Conservation (phyloP, 2,797 vertebrate species). For the Mionectes olivaceus region DNA sequence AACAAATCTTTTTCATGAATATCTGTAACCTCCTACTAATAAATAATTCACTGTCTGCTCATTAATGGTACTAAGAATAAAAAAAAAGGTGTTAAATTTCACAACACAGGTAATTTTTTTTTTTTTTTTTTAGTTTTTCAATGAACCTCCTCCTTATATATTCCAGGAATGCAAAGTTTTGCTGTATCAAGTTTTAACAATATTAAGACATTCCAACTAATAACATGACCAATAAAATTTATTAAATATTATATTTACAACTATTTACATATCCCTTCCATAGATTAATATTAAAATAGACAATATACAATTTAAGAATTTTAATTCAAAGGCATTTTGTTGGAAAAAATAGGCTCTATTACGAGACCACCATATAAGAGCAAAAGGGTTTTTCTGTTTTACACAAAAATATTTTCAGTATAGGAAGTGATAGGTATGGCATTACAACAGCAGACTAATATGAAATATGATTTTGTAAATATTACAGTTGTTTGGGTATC, state of each 20-base stretch:
- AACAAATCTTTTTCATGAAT: constrained; percentile 50
- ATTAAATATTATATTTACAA: constrained; percentile 99
- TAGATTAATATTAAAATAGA: constrained; percentile 99
- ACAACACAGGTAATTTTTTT: not conserved
- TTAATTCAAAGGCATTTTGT: constrained; percentile 97
- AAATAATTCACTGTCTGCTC: constrained; percentile 37
- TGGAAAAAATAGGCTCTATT: constrained; percentile 91
- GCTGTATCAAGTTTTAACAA: constrained; percentile 50
- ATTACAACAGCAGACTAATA: constrained; percentile 80
- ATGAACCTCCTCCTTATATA: not conserved
- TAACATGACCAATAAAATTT: constrained; percentile 99
- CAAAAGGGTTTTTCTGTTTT: constrained; percentile 85
- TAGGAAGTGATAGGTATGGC: constrained; percentile 72
- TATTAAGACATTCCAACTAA: constrained; percentile 73
- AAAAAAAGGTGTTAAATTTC: not conserved
- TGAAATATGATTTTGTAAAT: constrained; percentile 82
- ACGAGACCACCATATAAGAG: constrained; percentile 85
- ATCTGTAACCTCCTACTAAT: constrained; percentile 13
- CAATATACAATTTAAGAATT: constrained; percentile 96
- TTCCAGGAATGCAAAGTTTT: constrained; percentile 36
- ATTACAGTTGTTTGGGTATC: constrained; percentile 82
- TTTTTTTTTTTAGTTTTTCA: not conserved
- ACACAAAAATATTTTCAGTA: constrained; percentile 81
- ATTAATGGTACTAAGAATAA: not conserved
- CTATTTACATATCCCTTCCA: constrained; percentile 95